Evolutionary conservation across 2,113 vertebrate genomes (phyloP).

Genomic region (Boleophthalmus pectinirostris): DNA sequence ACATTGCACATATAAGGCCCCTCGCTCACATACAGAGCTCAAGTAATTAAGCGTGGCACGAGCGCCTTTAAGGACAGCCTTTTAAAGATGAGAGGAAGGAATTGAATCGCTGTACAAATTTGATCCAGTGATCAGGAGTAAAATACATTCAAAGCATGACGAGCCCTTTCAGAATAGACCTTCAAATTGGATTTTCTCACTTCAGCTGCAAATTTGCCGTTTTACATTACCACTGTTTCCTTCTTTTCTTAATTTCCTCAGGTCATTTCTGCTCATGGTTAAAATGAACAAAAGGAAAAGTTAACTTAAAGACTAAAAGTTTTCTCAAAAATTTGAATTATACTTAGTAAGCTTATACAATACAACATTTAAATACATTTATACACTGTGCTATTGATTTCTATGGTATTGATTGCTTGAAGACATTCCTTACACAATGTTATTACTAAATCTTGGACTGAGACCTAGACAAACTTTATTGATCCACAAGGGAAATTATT

Average conservation of each 20-base stretch:
- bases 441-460: neutral
- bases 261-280: conserved; percentile 58
- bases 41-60: conserved; percentile 72
- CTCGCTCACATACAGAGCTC: conserved; percentile 51
- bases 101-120: conserved; percentile 70
- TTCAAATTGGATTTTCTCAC: conserved; percentile 72
- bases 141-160: conserved; percentile 51
- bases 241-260: conserved; percentile 51
- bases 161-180: conserved; percentile 54
- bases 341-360: neutral
- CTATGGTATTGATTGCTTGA: too few relatives aligned
- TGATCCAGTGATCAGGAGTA: conserved; percentile 70
- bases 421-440: neutral
- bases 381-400: too few relatives aligned
- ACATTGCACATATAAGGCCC: conserved; percentile 63
- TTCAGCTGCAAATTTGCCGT: conserved; percentile 59
- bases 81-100: conserved; percentile 63
- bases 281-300: conserved; percentile 45
- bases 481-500: too few relatives aligned
- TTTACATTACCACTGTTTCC: conserved; percentile 50
- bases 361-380: too few relatives aligned
- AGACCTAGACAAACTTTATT: too few relatives aligned
- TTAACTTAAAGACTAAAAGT: conserved; percentile 33
- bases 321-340: neutral
- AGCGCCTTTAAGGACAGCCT: conserved; percentile 59